Evolutionary conservation across 2,888 invertebrate genomes (phyloP), one percentile per base, ranked within the genome.

Genomic region (Cephonodes hylas): DNA sequence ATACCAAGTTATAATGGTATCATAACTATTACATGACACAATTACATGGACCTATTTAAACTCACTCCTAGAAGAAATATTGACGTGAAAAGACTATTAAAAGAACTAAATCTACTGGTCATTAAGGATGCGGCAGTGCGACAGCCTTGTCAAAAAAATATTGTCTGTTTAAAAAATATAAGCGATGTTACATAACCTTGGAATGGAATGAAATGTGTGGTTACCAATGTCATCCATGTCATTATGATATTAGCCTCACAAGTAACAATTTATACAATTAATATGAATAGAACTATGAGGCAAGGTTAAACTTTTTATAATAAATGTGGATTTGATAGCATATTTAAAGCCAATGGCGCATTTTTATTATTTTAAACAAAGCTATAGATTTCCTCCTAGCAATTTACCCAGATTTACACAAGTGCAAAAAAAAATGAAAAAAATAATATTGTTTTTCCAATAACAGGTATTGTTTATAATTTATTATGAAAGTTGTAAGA

Each of bases 1-100:
- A 97, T 87, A 97, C 97, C 76, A 97, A 97, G 88, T 94, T 97
- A 88, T 97, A 95, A 93, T 59, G 38, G 58, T 10, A 58, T 44
- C 44, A 44, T n/a, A n/a, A 23, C 7, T n/a, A 48, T 15, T 48
- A n/a, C 2, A 27, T 53, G 27, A 53, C 18, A 18, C 18, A 31
- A 18, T 22, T 18, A 18, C 38, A 13, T 44, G 5, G 20, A 20
- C 3, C 20, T n/a, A n/a, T n/a, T 31, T 8, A 2, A 18, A 15
- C 31, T 53, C 31, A 18, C 3, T 31, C 2, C 27, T 15, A 10
- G 27, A 18, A 7, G 31, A 15, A 7, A 15, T 8, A 48, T 27
- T 48, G 48, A 27, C 15, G 4, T 38, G 27, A 48, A 44, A 44
- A 6, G 7, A 15, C 1, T 2, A 7, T 2, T 22, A n/a, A n/a